Conservation (phyloP, 2,888 invertebrate genomes). For the Apoda limacodes region DNA sequence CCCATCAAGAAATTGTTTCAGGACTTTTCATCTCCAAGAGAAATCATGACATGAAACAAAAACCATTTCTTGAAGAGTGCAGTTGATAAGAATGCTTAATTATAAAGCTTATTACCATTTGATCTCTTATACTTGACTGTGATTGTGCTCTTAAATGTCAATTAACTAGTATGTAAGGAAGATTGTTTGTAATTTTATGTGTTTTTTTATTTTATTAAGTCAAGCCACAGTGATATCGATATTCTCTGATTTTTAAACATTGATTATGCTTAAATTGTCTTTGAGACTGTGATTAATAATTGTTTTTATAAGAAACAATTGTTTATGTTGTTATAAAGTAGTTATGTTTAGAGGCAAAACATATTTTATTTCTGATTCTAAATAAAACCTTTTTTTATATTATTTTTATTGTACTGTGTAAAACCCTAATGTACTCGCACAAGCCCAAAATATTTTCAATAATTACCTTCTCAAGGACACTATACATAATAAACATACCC, state of each 20-base stretch:
- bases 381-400: constrained; percentile 1
- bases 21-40: constrained; percentile 6
- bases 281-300: background rate
- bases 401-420: background rate
- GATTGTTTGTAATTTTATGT: background rate
- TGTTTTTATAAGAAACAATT: too few species aligned
- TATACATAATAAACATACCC: constrained; percentile 1
- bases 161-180: constrained; percentile 6
- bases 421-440: background rate
- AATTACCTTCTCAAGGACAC: background rate
- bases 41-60: constrained; percentile 1
- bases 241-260: too few species aligned
- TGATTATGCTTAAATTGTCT: constrained; percentile 1
- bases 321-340: too few species aligned
- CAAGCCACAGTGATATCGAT: too few species aligned
- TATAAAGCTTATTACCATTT: too few species aligned
- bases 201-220: background rate
- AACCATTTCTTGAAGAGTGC: constrained; percentile 3
- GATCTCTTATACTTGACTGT: constrained; percentile 2
- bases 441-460: constrained; percentile 1
- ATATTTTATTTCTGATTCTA: background rate
- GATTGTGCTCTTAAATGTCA: constrained; percentile 2
- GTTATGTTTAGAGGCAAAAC: background rate
- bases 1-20: constrained; percentile 10
- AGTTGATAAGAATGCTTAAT: constrained; percentile 1